A percentile compares a stretch with the other conserved stretches of the same genome.
These are phyloP conservation scores for Bolinopsis microptera DNA, from an alignment of 37 sponge, comb jelly and placozoan species.

Conservation along the genomic window DNA sequence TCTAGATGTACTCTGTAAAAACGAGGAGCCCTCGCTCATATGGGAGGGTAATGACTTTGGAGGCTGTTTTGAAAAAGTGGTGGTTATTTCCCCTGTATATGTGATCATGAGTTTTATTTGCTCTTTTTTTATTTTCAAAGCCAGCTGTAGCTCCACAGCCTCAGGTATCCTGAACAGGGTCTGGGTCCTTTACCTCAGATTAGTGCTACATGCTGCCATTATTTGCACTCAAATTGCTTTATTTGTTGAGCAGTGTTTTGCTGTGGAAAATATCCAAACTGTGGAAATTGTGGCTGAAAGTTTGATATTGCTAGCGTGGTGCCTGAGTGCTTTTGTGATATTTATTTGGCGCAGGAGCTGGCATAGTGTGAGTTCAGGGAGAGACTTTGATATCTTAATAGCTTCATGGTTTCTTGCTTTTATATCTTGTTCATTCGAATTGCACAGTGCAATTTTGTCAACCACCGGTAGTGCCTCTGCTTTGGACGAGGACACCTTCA, in stretches of 20 bases:
- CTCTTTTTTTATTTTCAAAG: not conserved
- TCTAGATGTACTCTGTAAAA: not conserved
- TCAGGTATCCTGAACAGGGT: no score
- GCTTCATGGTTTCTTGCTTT: constrained; percentile 9
- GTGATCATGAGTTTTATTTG: not conserved
- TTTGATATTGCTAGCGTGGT: constrained; percentile 8
- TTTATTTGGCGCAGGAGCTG: not conserved
- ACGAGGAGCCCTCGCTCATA: not conserved
- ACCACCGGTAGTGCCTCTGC: not conserved
- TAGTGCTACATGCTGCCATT: not conserved
- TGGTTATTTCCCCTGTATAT: constrained; percentile 18
- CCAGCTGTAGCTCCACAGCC: not conserved
- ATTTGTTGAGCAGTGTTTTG: not conserved
- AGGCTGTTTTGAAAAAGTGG: not conserved
- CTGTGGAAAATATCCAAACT: not conserved
- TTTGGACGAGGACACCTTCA: not conserved
- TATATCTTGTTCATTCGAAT: constrained; percentile 8
- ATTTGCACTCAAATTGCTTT: not conserved
- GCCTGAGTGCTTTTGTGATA: not conserved
- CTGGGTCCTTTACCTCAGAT: constrained; percentile 3
- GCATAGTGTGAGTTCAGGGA: not conserved
- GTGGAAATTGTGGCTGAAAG: not conserved
- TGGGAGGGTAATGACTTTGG: constrained; percentile 14
- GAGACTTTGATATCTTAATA: constrained; percentile 33
- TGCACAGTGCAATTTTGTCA: constrained; percentile 9